phyloP scores from a whole-genome alignment of 2,113 vertebrate species.

The Nansenia antarctica region DNA sequence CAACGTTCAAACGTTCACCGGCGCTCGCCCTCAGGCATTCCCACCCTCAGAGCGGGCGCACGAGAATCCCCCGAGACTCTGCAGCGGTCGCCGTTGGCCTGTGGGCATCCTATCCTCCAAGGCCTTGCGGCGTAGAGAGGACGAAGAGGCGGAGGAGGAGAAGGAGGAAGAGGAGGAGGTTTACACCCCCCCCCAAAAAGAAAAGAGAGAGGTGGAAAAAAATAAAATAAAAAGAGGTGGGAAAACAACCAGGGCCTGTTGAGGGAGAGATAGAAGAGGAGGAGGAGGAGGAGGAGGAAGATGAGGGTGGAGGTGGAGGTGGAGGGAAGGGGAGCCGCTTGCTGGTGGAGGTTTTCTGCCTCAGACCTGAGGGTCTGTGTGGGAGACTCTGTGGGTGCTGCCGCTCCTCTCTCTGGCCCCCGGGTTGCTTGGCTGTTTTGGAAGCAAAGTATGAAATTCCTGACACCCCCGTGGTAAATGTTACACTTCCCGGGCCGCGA shows the following conservation, averaged over 20 bases:
- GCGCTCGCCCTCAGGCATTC: slow-evolving; percentile 64
- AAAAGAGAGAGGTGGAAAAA: slow-evolving; percentile 14
- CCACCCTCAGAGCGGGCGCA: slow-evolving; percentile 34
- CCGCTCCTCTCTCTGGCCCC: slow-evolving; percentile 46
- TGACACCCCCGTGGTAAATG: slow-evolving; percentile 84
- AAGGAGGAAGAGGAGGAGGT: slow-evolving; percentile 7
- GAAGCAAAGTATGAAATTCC: slow-evolving; percentile 93
- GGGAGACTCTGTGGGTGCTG: slow-evolving; percentile 33
- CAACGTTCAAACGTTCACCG: no score
- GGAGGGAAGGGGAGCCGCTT: background rate
- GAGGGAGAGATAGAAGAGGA: slow-evolving; percentile 7
- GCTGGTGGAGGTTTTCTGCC: background rate
- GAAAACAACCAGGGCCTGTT: no score
- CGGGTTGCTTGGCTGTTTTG: slow-evolving; percentile 70
- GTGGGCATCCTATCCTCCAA: slow-evolving; percentile 67
- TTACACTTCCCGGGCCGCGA: slow-evolving; percentile 73
- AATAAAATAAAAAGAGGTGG: no score
- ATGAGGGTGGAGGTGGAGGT: slow-evolving; percentile 20
- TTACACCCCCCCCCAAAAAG: no score
- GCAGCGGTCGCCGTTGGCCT: slow-evolving; percentile 22
- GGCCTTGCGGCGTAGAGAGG: slow-evolving; percentile 15
- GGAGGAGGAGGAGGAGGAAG: background rate
- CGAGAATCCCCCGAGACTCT: slow-evolving; percentile 50
- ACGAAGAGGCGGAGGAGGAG: background rate
- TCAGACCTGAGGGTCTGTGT: background rate